A percentile compares a stretch with the other conserved stretches of the same genome.
Evolutionary conservation across 1,140 invertebrate species (phyloP).

Genomic region (Laodelphax striatellus): DNA sequence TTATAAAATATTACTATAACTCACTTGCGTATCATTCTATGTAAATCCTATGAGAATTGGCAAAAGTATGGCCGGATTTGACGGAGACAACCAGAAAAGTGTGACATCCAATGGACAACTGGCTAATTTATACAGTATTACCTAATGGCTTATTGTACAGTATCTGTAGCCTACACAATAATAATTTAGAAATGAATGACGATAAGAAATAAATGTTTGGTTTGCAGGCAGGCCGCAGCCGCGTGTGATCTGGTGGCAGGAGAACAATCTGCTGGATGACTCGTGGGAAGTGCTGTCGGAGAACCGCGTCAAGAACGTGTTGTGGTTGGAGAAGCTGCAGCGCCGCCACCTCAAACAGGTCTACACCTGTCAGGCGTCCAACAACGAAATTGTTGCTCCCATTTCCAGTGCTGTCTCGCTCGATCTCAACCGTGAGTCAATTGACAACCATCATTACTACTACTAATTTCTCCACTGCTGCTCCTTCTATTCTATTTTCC

Average conservation of each 20-base stretch:
- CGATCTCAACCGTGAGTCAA: conserved; percentile 65
- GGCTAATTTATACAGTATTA: too few species aligned
- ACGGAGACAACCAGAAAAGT: too few species aligned
- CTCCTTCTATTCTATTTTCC: background rate
- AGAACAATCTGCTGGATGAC: conserved; percentile 56
- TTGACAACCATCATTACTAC: background rate
- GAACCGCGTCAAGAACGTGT: conserved; percentile 50
- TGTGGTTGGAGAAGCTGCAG: conserved; percentile 49
- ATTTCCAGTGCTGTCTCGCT: conserved; percentile 59
- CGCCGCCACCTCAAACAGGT: conserved; percentile 53
- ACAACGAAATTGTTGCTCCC: conserved; percentile 62
- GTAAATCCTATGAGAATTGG: too few species aligned
- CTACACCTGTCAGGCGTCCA: conserved; percentile 61
- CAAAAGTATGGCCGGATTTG: too few species aligned
- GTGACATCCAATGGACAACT: too few species aligned
- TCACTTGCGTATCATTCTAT: too few species aligned
- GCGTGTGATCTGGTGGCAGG: conserved; percentile 66
- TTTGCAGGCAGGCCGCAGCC: conserved; percentile 57
- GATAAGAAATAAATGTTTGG: too few species aligned
- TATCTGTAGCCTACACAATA: too few species aligned
- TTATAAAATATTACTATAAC: too few species aligned
- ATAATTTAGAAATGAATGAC: too few species aligned
- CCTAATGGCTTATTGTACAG: too few species aligned
- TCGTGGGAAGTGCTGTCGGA: conserved; percentile 46
- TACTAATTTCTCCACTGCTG: background rate